Conservation (phyloP, 2,113 vertebrate species). For the Hipposideros armiger region DNA sequence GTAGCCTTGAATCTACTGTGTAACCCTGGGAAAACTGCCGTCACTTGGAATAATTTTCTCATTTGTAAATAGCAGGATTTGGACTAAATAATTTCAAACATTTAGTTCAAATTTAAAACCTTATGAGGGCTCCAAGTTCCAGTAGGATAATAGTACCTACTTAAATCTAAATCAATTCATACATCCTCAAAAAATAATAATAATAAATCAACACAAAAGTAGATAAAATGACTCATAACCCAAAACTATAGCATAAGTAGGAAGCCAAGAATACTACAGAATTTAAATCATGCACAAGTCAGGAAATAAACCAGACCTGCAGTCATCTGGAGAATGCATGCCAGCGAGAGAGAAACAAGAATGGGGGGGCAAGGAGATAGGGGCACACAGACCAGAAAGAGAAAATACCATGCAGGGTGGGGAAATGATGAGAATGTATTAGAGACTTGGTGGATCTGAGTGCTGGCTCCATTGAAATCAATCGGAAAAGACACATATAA, state of each 20-base stretch:
- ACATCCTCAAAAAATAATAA: neutral
- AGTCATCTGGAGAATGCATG: neutral
- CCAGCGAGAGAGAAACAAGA: neutral
- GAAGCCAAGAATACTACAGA: neutral
- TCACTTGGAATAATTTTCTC: neutral
- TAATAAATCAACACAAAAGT: neutral
- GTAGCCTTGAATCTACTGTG: neutral
- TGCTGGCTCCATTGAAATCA: neutral
- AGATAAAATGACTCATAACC: slow-evolving; percentile 37
- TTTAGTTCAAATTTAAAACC: slow-evolving; percentile 42
- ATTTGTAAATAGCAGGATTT: slow-evolving; percentile 25
- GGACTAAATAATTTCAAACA: neutral
- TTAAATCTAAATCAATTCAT: slow-evolving; percentile 50
- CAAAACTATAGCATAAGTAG: neutral
- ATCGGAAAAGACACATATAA: neutral
- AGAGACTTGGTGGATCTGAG: neutral
- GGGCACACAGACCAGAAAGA: neutral
- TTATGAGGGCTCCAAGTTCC: neutral
- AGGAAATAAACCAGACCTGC: neutral
- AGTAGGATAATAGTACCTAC: neutral
- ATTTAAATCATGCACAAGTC: neutral
- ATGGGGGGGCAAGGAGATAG: rapidly evolving
- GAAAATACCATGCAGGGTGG: neutral
- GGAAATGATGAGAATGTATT: neutral
- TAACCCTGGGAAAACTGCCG: neutral